Conservation (phyloP, 2,888 invertebrate genomes). For the Lutraria lutraria region DNA sequence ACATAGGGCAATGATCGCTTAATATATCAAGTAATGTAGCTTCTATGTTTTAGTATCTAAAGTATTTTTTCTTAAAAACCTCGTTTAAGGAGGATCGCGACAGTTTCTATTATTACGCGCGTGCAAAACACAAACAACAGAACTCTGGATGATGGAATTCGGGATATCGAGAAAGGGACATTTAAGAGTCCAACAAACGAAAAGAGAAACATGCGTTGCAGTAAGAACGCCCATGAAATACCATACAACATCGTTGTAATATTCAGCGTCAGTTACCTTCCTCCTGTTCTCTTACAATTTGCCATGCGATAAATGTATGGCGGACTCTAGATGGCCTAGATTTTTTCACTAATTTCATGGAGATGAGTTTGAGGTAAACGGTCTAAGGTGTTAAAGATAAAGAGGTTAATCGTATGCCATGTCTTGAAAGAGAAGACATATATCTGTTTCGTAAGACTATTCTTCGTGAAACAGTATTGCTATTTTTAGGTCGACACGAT, state of each 20-base stretch:
- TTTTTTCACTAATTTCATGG: background rate
- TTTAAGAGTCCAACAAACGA: too few relatives aligned
- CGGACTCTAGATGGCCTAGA: too few relatives aligned
- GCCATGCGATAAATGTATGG: background rate
- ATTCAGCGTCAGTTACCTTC: background rate
- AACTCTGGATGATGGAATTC: too few relatives aligned
- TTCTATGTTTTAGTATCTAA: too few relatives aligned
- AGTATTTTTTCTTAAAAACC: too few relatives aligned
- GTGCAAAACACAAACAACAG: too few relatives aligned
- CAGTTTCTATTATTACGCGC: too few relatives aligned
- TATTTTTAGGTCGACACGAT: background rate
- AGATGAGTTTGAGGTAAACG: background rate
- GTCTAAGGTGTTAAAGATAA: background rate
- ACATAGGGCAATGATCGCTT: too few relatives aligned
- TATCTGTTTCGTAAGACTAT: background rate
- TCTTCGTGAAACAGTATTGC: background rate
- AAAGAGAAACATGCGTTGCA: too few relatives aligned
- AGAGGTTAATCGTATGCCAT: background rate
- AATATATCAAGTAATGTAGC: too few relatives aligned
- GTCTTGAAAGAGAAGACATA: background rate
- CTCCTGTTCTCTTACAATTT: background rate
- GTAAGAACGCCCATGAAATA: background rate
- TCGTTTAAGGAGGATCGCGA: too few relatives aligned
- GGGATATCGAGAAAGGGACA: too few relatives aligned
- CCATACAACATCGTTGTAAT: background rate